phyloP scores from a whole-genome alignment of 2,797 vertebrate species.

The Triplophysa yarkandensis region DNA sequence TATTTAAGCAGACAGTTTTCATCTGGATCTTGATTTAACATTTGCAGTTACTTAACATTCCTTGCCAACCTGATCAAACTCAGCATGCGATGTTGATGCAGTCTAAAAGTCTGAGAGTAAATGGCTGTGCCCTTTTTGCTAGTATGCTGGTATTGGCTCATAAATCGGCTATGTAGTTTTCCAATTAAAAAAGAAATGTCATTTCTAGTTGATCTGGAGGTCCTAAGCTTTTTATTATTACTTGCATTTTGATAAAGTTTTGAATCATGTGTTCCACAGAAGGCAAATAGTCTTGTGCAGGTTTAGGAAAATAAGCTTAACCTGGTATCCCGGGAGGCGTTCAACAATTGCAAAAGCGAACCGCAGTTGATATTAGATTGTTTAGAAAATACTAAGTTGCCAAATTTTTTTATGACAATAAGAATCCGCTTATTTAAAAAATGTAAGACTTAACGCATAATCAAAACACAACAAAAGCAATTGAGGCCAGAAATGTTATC shows the following conservation, averaged over 20 bases:
- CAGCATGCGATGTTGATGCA: not conserved
- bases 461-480: not conserved
- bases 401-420: not conserved
- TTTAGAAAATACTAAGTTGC: not conserved
- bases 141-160: not conserved
- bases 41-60: not conserved
- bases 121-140: not conserved
- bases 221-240: not conserved
- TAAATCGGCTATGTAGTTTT: not conserved
- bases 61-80: not conserved
- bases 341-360: not conserved
- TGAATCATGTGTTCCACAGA: not conserved
- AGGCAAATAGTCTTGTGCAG: not conserved
- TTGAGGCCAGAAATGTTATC: not conserved
- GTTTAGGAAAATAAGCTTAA: not conserved
- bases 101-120: not conserved
- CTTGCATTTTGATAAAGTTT: not conserved
- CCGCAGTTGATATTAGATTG: not conserved
- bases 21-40: constrained; percentile 3
- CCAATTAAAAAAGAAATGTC: not conserved
- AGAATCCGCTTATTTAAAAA: not conserved
- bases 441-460: not conserved
- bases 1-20: not conserved
- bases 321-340: not conserved
- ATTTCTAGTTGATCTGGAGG: not conserved